phyloP scores from a whole-genome alignment of 2,888 invertebrate genomes.

The Andrena hattorfiana region DNA sequence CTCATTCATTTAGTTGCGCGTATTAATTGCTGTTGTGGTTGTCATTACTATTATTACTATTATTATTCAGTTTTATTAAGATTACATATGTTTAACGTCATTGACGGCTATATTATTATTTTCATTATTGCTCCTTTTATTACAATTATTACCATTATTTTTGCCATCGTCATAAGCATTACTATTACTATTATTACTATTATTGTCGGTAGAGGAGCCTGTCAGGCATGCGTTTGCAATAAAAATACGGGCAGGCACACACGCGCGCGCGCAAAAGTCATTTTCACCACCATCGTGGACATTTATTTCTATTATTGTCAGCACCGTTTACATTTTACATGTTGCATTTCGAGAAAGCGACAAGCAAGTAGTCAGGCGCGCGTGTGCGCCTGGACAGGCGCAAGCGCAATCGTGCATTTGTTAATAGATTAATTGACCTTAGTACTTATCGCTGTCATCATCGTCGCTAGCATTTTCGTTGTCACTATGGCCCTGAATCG shows the following conservation, averaged over 20 bases:
- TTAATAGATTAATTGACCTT: conserved; percentile 58
- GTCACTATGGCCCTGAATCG: conserved; percentile 37
- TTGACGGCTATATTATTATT: conserved; percentile 31
- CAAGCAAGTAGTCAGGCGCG: not conserved
- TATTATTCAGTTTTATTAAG: conserved; percentile 43
- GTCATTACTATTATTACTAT: conserved; percentile 55
- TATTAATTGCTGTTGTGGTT: conserved; percentile 59
- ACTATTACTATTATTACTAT: conserved; percentile 39
- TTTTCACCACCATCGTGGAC: not conserved
- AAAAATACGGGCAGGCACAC: conserved; percentile 17
- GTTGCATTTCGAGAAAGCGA: not conserved
- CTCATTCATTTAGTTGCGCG: conserved; percentile 66
- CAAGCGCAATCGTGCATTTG: conserved; percentile 56
- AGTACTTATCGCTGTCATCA: conserved; percentile 60
- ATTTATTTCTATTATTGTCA: conserved; percentile 4
- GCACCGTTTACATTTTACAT: not conserved
- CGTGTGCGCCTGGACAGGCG: conserved; percentile 22
- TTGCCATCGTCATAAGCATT: conserved; percentile 16
- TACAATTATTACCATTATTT: conserved; percentile 33
- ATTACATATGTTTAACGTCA: conserved; percentile 49
- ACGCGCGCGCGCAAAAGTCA: not conserved
- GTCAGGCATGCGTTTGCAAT: conserved; percentile 34
- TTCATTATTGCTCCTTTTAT: conserved; percentile 24
- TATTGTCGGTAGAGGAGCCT: conserved; percentile 25
- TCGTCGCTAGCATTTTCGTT: conserved; percentile 49